Base-by-base conservation (phyloP, 2,888 invertebrate genomes). In the Brachypterus glaber region DNA sequence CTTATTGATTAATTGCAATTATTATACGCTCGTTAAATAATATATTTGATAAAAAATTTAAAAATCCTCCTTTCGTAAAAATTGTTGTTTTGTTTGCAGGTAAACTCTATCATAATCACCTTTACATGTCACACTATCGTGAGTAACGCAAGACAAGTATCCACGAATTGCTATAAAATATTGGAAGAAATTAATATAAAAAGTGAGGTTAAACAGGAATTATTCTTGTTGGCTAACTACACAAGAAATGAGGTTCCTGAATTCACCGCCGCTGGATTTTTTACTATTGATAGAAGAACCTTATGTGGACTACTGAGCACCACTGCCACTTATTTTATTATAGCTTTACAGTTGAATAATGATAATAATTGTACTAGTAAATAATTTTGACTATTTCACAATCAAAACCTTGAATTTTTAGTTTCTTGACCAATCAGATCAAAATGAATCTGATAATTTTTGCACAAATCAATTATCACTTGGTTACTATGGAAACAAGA, bases 241-340 rank as follows among this genome's bases (percentile, higher is more conserved):
- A 33, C 25, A 15, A 25, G 24, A 33, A 24, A 11, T 15, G 25
- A 21, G 13, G 2, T 9, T 11, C 34, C 25, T 12, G 25, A 25
- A 12, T 33, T 33, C 13, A 33, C 12, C 7, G 21, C 24, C 13
- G 34, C 34, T 24, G 34, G 34, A 18, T 33, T 33, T 33, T 24
- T 33, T 33, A 4, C 5, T n/a, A 25, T 33, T 17, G 24, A 24
- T 12, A 18, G 34, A 33, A 33, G 11, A n/a, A 33, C 21, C 17
- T 15, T 33, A 5, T 25, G 17, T 9, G 9, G n/a, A n/a, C 8
- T 33, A n/a, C 13, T 33, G n/a, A 11, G 12, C 7, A 33, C 34
- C 21, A n/a, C 21, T 9, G 13, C 15, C 4, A 17, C 34, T 5
- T 33, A 33, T 18, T 33, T 17, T 21, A 33, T 33, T 17, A 24